A percentile compares a stretch with the other conserved stretches of the same genome.
phyloP scores from a whole-genome alignment of 2,797 vertebrate species.

The Siniperca obscura region DNA sequence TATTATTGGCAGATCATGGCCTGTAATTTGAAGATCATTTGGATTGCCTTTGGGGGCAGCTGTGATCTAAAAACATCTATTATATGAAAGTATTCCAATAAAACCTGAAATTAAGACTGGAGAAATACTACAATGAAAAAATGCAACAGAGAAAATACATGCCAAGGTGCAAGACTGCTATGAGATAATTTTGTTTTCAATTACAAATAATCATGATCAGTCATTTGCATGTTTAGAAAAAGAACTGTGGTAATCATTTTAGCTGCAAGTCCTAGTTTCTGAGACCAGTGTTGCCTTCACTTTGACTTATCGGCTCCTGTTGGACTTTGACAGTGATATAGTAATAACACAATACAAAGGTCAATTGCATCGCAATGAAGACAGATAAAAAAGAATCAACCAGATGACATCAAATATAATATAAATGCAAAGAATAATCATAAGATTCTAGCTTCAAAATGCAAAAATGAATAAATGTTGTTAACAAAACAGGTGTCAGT shows the following conservation, averaged over 20 bases:
- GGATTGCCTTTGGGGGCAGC: background rate
- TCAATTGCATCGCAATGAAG: background rate
- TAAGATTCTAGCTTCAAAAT: too few species aligned
- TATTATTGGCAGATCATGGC: too few species aligned
- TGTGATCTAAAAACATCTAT: background rate
- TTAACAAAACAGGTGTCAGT: background rate
- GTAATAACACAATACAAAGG: slow-evolving; percentile 1
- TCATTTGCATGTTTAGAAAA: background rate
- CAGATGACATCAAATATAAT: background rate
- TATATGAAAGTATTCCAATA: background rate
- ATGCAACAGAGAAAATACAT: background rate
- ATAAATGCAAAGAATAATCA: background rate
- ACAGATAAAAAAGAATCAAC: background rate
- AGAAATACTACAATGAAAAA: background rate
- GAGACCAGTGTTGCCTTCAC: background rate
- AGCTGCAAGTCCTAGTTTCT: background rate
- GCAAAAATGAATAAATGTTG: background rate
- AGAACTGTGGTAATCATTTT: background rate
- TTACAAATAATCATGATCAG: background rate
- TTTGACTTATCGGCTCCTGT: slow-evolving; percentile 28
- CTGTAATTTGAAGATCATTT: background rate
- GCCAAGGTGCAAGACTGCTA: background rate
- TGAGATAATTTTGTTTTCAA: background rate
- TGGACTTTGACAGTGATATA: slow-evolving; percentile 59
- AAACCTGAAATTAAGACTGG: background rate